phyloP scores from a whole-genome alignment of 2,113 vertebrate genomes.

The Lagopus muta region DNA sequence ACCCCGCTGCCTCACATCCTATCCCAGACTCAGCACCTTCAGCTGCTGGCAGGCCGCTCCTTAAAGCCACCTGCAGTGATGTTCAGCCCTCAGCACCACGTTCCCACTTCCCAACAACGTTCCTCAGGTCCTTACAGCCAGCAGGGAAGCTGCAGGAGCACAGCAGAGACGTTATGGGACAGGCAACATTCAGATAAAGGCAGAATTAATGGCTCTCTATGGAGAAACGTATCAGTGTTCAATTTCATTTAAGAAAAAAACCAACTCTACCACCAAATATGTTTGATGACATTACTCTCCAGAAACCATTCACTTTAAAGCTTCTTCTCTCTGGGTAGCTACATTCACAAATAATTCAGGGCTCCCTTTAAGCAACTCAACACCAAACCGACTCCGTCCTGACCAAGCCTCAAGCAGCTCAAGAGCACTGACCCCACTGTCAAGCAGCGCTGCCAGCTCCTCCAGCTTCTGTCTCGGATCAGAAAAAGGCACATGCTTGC shows the following conservation, averaged over 20 bases:
- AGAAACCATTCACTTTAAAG: slow-evolving; percentile 17
- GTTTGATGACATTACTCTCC: not conserved
- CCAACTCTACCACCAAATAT: slow-evolving; percentile 40
- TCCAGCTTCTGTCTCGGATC: slow-evolving; percentile 15
- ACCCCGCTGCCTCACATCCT: not conserved
- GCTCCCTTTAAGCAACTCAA: not conserved
- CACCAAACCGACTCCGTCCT: not conserved
- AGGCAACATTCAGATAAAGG: slow-evolving; percentile 52
- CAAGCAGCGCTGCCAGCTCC: not conserved
- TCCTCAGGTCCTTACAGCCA: not conserved
- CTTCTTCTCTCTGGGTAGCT: slow-evolving; percentile 24
- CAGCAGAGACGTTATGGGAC: not conserved
- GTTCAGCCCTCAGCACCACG: not conserved
- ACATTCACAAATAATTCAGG: slow-evolving; percentile 27
- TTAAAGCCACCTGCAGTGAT: not conserved
- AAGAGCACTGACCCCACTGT: not conserved
- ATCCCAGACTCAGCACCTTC: not conserved
- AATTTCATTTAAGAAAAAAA: not conserved
- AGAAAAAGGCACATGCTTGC: slow-evolving; percentile 65
- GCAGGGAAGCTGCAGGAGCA: slow-evolving; percentile 13
- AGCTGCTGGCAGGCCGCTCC: not conserved
- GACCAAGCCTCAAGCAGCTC: slow-evolving; percentile 1
- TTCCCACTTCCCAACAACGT: not conserved
- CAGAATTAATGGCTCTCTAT: slow-evolving; percentile 10
- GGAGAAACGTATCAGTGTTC: slow-evolving; percentile 31